phyloP scores from a whole-genome alignment of 1,140 invertebrate genomes.

The Araneus ventricosus region DNA sequence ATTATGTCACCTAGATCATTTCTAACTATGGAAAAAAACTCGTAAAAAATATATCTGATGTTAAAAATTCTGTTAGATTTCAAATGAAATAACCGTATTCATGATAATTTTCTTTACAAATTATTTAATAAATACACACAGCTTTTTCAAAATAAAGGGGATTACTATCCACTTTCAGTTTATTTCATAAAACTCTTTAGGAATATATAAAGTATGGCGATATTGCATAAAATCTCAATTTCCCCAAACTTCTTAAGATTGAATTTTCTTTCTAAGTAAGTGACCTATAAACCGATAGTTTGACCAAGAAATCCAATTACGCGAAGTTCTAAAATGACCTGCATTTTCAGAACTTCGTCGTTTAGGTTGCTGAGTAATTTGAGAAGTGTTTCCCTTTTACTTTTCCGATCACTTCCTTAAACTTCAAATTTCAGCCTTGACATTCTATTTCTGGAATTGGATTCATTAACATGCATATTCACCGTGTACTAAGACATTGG shows the following conservation, averaged over 20 bases:
- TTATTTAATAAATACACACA: too few species aligned
- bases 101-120: too few species aligned
- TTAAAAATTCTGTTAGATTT: too few species aligned
- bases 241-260: background rate
- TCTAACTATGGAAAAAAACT: too few species aligned
- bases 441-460: background rate
- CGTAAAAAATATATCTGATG: too few species aligned
- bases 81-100: too few species aligned
- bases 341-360: background rate
- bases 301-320: background rate
- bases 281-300: conserved; percentile 21
- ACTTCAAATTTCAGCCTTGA: background rate
- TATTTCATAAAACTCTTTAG: background rate
- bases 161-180: too few species aligned
- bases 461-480: background rate
- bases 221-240: background rate
- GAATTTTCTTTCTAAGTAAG: background rate
- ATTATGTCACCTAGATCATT: too few species aligned
- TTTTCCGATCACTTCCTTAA: background rate
- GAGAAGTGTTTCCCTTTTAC: background rate
- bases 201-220: background rate
- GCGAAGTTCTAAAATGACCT: background rate
- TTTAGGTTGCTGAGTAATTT: background rate
- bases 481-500: background rate
- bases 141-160: too few species aligned